Evolutionary conservation across 2,888 invertebrate genomes (phyloP), one percentile per base, ranked within the genome.

Genomic region (Dasysyrphus tricinctus): DNA sequence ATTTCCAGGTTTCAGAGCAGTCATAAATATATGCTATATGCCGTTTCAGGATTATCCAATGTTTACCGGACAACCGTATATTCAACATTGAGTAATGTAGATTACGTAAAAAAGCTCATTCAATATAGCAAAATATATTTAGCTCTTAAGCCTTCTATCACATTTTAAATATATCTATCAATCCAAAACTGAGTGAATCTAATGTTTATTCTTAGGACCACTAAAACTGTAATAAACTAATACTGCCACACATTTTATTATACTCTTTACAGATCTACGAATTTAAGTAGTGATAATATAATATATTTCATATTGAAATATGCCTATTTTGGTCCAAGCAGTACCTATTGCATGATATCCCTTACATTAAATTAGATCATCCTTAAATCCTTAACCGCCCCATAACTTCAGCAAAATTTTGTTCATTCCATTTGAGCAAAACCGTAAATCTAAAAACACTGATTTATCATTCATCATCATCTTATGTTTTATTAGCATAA

Each of bases 391-490:
- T 29, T n/a, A 29, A 8, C 7, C 2, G n/a, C n/a, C 12, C 19
- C 14, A 61, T 37, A 59, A 3, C 29, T 5, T n/a, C 29, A 63
- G 24, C 24, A 39, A 14, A 63, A 37, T 54, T 63, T 75, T 32
- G 29, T 47, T 24, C 47, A 59, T 39, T 54, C 12, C 24, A 42
- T 63, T 63, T 54, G 7, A 63, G 16, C 32, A 42, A 65, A 54
- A 16, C 54, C 12, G 14, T 54, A 51, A 65, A 54, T 56, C 75
- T 19, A 56, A 67, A 49, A 49, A 67, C 49, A 65, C 34, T 24
- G 65, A 76, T 54, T 57, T 73, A 65, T 24, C 51, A 44, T 65
- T 49, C 61, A 70, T 77, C 61, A 70, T 77, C 67, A 70, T 61
- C 65, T 65, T 47, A 29, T 73, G 56, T 57, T 65, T 67, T 51